Evolutionary conservation across 2,797 vertebrate genomes (phyloP), one percentile per base, ranked within the genome.

Genomic region (Halcyon chelicuti): DNA sequence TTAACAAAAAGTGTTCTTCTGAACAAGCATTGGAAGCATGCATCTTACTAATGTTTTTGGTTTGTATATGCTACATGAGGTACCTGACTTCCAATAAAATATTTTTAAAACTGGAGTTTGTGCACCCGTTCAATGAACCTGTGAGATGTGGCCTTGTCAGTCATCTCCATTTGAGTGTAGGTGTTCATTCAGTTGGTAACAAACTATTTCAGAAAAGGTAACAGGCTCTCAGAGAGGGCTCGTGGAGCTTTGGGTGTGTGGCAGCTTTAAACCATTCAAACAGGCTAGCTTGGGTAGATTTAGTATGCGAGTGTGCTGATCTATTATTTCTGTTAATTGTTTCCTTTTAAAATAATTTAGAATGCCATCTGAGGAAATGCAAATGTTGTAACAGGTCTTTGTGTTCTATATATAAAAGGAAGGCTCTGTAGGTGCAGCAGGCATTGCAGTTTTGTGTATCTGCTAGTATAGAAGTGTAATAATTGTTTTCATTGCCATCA

Each of bases 1-100:
- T 78, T 66, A 79, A 78, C 20, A 85, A 76, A 71, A 18, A 51
- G 25, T 28, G 3, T 51, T 68, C 6, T 79, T 83, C 39, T 84
- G 28, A 57, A 39, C 7, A 44, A 15, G 26, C 31, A 31, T 0
- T 71, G 11, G 19, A 74, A 72, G 22, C 7, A 2, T 77, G n/a
- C 15, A 35, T 75, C 8, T 66, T 65, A 33, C 18, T 31, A 15
- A 21, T 15, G 19, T 2, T 74, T 81, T 63, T 74, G 10, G 13
- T 82, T 65, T 54, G 9, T 16, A 2, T 73, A 26, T 0, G 0
- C 66, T 76, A 39, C 23, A 12, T 2, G 8, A 44, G 5, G 2
- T 65, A 25, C 33, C 7, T 66, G 7, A 3, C 21, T 76, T 94
- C 55, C 15, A 52, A 17, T 57, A 76, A 35, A 54, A 37, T 71